Percentiles rank a stretch among this genome's conserved stretches.
phyloP scores from a whole-genome alignment of 2,888 invertebrate species.

The Melieria omissa region DNA sequence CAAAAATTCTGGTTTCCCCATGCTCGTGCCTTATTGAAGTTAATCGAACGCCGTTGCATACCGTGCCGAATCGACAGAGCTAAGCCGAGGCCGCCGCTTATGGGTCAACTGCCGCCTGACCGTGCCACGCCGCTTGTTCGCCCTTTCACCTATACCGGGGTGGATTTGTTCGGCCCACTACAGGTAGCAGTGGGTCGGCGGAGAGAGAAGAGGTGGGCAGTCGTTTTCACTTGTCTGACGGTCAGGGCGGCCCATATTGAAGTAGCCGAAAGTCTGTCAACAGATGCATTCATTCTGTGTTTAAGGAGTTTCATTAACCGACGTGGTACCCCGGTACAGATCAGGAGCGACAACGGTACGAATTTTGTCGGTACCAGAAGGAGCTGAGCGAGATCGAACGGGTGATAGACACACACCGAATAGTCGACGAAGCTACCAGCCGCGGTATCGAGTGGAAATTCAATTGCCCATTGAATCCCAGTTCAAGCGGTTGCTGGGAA shows the following conservation, averaged over 20 bases:
- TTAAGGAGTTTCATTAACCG: conserved; percentile 39
- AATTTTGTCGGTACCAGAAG: conserved; percentile 38
- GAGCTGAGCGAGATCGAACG: too few relatives aligned
- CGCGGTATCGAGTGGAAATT: conserved; percentile 5
- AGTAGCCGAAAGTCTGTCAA: conserved; percentile 30
- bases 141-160: conserved; percentile 39
- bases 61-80: conserved; percentile 31
- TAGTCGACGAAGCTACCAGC: neutral
- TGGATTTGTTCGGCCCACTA: conserved; percentile 34
- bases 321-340: conserved; percentile 35
- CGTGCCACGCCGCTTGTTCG: conserved; percentile 35
- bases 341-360: conserved; percentile 39
- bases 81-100: conserved; percentile 33
- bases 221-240: conserved; percentile 21
- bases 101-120: conserved; percentile 39
- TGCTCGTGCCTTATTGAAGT: conserved; percentile 18
- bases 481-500: conserved; percentile 14
- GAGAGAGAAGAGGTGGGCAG: conserved; percentile 37
- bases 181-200: conserved; percentile 33
- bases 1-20: conserved; percentile 37
- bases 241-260: conserved; percentile 35
- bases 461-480: conserved; percentile 3
- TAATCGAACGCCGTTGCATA: conserved; percentile 11
- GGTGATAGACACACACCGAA: neutral
- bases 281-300: conserved; percentile 38